Conservation (phyloP, 2,113 vertebrate species). For the Psittacus erithacus region DNA sequence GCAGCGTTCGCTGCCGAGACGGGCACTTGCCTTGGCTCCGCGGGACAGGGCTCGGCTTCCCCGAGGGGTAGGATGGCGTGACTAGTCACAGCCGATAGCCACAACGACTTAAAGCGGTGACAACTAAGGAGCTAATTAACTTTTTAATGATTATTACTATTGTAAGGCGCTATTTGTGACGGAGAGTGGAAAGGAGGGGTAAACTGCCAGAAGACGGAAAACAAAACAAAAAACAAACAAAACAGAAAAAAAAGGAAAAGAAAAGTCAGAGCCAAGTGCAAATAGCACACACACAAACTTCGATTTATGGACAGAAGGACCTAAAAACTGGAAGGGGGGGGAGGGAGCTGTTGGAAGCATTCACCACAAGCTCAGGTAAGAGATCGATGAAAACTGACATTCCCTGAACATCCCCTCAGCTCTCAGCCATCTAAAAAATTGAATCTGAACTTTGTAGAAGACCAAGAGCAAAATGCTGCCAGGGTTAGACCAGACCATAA, state of each 20-base stretch:
- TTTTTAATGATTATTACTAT: neutral
- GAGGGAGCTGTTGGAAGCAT: neutral
- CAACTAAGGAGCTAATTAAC: neutral
- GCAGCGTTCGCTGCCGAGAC: neutral
- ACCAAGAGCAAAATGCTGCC: neutral
- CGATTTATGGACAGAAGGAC: neutral
- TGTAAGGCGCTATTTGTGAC: neutral
- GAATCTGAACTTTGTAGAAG: neutral
- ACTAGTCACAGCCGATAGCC: neutral
- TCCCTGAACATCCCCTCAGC: neutral
- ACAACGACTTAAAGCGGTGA: accelerated
- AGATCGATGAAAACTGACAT: neutral
- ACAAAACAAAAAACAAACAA: too few relatives aligned
- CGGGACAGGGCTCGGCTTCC: neutral
- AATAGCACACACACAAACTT: neutral
- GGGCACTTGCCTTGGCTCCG: neutral
- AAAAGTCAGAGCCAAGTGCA: neutral
- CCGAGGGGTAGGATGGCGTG: accelerated
- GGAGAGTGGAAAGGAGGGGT: neutral
- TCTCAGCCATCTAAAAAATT: neutral
- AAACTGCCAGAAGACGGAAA: neutral
- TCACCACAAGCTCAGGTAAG: neutral
- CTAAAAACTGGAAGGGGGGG: neutral
- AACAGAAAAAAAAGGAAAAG: too few relatives aligned
- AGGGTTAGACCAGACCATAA: accelerated